Evolutionary conservation across 2,888 invertebrate genomes (phyloP).

Genomic region (Tipula vernalis): DNA sequence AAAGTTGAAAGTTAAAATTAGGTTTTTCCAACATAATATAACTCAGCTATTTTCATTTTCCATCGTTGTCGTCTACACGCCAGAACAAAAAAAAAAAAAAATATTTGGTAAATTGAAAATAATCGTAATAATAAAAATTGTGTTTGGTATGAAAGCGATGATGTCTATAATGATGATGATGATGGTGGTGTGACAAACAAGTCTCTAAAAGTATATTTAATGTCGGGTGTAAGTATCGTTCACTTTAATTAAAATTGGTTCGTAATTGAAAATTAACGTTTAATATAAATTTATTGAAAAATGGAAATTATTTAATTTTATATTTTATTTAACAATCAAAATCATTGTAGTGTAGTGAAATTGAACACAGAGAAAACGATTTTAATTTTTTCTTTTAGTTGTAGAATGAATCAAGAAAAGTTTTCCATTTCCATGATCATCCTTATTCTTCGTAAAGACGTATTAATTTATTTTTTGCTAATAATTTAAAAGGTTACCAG

Average conservation of each 20-base stretch:
- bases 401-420: background rate
- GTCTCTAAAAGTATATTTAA: background rate
- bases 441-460: background rate
- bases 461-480: background rate
- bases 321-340: background rate
- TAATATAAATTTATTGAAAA: background rate
- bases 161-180: background rate
- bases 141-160: background rate
- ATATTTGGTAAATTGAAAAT: background rate
- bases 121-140: background rate
- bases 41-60: background rate
- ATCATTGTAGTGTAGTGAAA: background rate
- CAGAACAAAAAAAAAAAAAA: background rate
- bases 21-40: background rate
- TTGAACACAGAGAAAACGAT: background rate
- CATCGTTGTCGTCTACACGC: background rate
- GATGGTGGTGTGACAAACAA: background rate
- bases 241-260: background rate
- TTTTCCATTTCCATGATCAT: background rate
- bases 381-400: background rate
- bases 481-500: background rate
- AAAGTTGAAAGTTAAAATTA: conserved; percentile 4
- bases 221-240: background rate
- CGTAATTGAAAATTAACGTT: background rate
- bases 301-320: background rate